Conservation (phyloP, 2,888 invertebrate genomes). For the Ganaspis brasiliensis region DNA sequence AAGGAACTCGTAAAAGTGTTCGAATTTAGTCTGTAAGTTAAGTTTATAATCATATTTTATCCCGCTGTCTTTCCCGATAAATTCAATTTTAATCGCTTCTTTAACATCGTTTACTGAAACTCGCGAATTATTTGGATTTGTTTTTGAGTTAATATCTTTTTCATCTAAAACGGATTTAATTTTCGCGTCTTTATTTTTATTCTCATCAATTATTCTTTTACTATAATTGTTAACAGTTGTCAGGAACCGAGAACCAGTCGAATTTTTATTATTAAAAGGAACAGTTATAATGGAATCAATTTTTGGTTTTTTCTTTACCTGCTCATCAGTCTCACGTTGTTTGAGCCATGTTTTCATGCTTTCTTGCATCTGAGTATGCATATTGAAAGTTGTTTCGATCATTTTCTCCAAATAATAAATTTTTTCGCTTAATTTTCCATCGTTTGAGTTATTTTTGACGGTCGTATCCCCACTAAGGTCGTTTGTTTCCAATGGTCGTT, state of each 20-base stretch:
- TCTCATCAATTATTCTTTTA: conserved; percentile 8
- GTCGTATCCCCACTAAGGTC: background rate
- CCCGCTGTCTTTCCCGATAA: background rate
- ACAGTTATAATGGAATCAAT: conserved; percentile 1
- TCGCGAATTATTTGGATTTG: background rate
- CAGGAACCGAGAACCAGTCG: conserved; percentile 14
- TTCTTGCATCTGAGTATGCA: conserved; percentile 28
- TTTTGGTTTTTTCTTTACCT: conserved; percentile 33
- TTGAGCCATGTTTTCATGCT: conserved; percentile 2
- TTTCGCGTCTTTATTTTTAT: background rate
- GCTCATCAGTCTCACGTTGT: background rate
- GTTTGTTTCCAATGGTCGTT: background rate
- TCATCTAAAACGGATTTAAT: background rate
- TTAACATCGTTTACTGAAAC: background rate
- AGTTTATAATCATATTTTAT: conserved; percentile 56
- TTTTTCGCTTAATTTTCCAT: background rate
- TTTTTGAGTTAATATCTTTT: too few species aligned
- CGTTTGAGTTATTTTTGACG: background rate
- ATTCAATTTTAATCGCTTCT: conserved; percentile 14
- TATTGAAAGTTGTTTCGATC: background rate
- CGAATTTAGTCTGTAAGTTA: conserved; percentile 51
- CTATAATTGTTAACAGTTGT: conserved; percentile 22
- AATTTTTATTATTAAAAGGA: background rate
- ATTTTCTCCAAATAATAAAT: background rate
- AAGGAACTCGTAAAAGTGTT: conserved; percentile 56